These are phyloP conservation scores for Caenorhabditis sp. DNA, from an alignment of 2,888 invertebrate genomes.

Conservation along the genomic window DNA sequence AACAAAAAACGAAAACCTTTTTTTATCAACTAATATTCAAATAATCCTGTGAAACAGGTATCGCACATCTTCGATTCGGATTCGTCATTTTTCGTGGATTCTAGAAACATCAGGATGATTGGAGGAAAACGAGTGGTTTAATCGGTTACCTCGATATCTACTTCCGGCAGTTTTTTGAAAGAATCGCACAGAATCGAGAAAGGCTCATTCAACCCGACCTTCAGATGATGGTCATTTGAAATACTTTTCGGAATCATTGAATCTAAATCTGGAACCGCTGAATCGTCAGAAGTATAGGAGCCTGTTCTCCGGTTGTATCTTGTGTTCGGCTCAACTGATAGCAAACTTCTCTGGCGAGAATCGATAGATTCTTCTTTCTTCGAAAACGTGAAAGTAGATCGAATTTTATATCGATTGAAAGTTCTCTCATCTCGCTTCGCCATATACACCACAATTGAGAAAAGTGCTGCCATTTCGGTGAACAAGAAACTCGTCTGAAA, in stretches of 20 bases:
- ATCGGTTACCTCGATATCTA: slow-evolving; percentile 7
- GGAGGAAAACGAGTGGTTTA: too few relatives aligned
- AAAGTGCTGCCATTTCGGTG: slow-evolving; percentile 67
- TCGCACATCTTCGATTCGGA: slow-evolving; percentile 23
- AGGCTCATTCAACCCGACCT: slow-evolving; percentile 23
- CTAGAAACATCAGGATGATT: not conserved
- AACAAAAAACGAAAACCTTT: not conserved
- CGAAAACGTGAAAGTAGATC: slow-evolving; percentile 41
- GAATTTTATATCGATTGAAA: slow-evolving; percentile 68
- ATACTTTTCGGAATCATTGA: slow-evolving; percentile 27
- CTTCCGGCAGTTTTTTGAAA: slow-evolving; percentile 17
- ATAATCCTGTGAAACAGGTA: slow-evolving; percentile 25
- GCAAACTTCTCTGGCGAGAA: slow-evolving; percentile 23
- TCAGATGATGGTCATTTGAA: slow-evolving; percentile 14
- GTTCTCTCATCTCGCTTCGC: slow-evolving; percentile 70
- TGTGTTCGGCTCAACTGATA: slow-evolving; percentile 21
- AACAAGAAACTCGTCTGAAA: slow-evolving; percentile 67
- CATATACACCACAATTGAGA: slow-evolving; percentile 70
- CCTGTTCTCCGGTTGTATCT: slow-evolving; percentile 32
- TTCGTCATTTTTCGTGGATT: not conserved
- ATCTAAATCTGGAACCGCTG: slow-evolving; percentile 27
- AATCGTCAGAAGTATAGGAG: slow-evolving; percentile 21
- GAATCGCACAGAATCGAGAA: slow-evolving; percentile 24
- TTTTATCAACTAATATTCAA: not conserved
- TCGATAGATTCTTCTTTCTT: slow-evolving; percentile 12